A percentile compares a stretch with the other conserved stretches of the same genome.
Conservation (phyloP, 2,797 vertebrate genomes). For the Sarcoramphus papa region DNA sequence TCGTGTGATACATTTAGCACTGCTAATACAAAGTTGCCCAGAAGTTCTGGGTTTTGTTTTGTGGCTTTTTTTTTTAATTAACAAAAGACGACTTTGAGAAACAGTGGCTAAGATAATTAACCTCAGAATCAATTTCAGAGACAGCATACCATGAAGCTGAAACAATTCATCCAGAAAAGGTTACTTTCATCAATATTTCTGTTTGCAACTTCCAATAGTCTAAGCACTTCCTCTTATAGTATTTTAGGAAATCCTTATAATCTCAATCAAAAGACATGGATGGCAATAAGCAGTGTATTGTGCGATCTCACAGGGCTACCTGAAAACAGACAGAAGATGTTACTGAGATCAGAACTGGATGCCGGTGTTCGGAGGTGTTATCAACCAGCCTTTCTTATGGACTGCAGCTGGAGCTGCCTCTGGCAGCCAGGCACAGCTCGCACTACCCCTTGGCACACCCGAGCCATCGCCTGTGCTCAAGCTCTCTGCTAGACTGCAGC, state of each 20-base stretch:
- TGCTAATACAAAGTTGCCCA: neutral
- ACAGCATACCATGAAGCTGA: neutral
- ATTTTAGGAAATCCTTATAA: neutral
- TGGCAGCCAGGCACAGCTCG: neutral
- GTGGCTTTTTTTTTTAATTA: neutral
- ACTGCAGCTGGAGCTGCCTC: neutral
- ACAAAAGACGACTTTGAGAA: neutral
- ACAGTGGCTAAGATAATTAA: neutral
- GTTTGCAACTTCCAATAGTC: neutral
- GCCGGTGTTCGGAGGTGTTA: neutral
- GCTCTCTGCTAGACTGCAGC: neutral
- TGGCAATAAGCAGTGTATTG: too few relatives aligned
- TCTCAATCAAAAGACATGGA: neutral
- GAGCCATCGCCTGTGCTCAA: neutral
- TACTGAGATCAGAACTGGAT: neutral
- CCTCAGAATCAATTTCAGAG: neutral
- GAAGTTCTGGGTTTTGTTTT: neutral
- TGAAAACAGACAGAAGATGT: neutral
- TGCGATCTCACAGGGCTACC: neutral
- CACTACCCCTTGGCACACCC: accelerated
- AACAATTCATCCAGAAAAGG: neutral
- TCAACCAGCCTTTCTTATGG: accelerated
- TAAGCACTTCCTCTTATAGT: neutral
- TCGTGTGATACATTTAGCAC: neutral
- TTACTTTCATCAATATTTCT: neutral